A percentile compares a stretch with the other conserved stretches of the same genome.
These are phyloP conservation scores for Rhyacophila evoluta DNA, from an alignment of 2,888 invertebrate species.

Conservation along the genomic window DNA sequence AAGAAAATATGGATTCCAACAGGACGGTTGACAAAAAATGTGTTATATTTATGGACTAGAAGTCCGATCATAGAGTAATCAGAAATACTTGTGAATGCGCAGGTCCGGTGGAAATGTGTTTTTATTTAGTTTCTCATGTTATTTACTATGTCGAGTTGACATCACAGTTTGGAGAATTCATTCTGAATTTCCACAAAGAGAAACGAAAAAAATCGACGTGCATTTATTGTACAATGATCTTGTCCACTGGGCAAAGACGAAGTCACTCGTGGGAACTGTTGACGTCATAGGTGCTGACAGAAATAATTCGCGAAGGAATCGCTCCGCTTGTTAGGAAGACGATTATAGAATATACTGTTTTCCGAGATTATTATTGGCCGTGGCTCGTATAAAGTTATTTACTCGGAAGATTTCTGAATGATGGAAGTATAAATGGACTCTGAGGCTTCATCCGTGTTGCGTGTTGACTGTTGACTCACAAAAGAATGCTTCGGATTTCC, in stretches of 20 bases:
- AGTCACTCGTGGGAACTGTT: constrained; percentile 29
- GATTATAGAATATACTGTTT: constrained; percentile 26
- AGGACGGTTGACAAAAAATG: no score
- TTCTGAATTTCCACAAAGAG: constrained; percentile 25
- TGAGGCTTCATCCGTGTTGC: not conserved
- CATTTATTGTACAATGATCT: constrained; percentile 10
- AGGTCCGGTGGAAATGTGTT: no score
- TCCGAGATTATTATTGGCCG: constrained; percentile 9
- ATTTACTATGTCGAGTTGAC: no score
- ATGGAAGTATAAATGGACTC: not conserved
- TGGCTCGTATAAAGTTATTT: constrained; percentile 16
- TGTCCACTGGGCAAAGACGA: not conserved
- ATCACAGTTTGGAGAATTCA: not conserved
- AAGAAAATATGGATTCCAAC: no score
- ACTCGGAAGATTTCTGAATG: constrained; percentile 22
- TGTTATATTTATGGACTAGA: no score
- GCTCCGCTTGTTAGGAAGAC: constrained; percentile 21
- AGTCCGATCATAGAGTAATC: no score
- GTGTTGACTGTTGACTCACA: constrained; percentile 5
- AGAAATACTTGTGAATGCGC: no score
- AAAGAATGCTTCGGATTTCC: constrained; percentile 4
- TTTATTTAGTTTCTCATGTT: not conserved
- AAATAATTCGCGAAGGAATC: constrained; percentile 22
- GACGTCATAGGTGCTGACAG: constrained; percentile 23
- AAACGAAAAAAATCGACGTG: not conserved